A percentile compares a stretch with the other conserved stretches of the same genome.
phyloP scores from a whole-genome alignment of 2,113 vertebrate species.

The Notechis scutatus region DNA sequence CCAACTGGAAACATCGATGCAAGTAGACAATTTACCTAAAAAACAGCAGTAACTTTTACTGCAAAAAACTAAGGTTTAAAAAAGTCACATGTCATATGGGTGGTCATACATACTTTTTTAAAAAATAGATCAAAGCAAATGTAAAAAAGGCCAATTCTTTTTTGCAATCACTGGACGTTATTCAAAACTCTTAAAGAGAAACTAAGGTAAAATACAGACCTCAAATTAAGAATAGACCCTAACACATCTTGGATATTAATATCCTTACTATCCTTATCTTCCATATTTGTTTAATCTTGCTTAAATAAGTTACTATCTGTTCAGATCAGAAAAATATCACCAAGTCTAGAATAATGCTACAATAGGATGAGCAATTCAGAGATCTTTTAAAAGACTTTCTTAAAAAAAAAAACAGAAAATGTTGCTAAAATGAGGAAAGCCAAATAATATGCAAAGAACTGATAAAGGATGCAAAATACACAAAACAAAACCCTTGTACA shows the following conservation, averaged over 20 bases:
- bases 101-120: background rate
- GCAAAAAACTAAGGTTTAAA: background rate
- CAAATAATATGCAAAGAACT: background rate
- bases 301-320: background rate
- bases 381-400: background rate
- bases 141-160: background rate
- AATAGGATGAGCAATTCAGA: background rate
- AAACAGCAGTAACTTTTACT: background rate
- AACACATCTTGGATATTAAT: background rate
- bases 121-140: background rate
- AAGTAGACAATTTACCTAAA: background rate
- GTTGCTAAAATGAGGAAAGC: background rate
- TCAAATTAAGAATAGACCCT: background rate
- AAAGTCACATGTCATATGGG: background rate
- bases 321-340: background rate
- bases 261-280: background rate
- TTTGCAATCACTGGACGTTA: background rate
- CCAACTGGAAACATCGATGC: background rate
- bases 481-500: background rate
- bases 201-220: background rate
- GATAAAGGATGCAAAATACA: background rate
- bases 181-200: background rate
- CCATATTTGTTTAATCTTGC: background rate
- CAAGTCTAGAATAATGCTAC: background rate
- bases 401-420: background rate